Percentiles rank a stretch among this genome's conserved stretches.
Conservation (phyloP, 2,113 vertebrate species). For the Panthera leo region DNA sequence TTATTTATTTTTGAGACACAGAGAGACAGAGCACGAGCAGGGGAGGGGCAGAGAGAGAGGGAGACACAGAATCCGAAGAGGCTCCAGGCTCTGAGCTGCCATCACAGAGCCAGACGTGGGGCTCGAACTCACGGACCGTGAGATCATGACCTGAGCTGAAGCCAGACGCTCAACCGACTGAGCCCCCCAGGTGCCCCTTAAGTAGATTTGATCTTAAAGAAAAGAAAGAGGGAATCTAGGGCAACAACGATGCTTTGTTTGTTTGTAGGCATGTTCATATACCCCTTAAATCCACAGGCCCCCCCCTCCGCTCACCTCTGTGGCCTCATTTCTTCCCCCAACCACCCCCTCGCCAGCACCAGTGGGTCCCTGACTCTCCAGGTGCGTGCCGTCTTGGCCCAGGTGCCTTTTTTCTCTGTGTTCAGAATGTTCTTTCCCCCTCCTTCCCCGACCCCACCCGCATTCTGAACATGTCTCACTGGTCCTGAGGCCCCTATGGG, state of each 20-base stretch:
- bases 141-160: too few relatives aligned
- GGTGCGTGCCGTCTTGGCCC: background rate
- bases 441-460: fast-evolving
- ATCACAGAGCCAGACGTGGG: too few relatives aligned
- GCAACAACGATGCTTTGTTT: background rate
- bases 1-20: too few relatives aligned
- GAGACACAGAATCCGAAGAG: too few relatives aligned
- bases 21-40: too few relatives aligned
- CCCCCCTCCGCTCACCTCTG: too few relatives aligned
- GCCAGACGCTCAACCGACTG: too few relatives aligned
- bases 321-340: too few relatives aligned
- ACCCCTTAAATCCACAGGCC: fast-evolving
- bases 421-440: fast-evolving
- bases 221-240: background rate
- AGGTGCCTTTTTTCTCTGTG: background rate
- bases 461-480: background rate
- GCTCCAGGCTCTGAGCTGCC: too few relatives aligned
- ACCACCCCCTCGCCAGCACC: background rate
- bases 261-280: background rate
- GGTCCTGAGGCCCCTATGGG: background rate
- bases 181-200: too few relatives aligned
- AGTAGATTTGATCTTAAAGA: background rate
- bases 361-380: background rate
- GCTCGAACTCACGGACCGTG: too few relatives aligned
- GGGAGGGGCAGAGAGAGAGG: too few relatives aligned